Evolutionary conservation across 2,797 vertebrate genomes (phyloP), one percentile per base, ranked within the genome.

Genomic region (Sebastes kiyomatsui): DNA sequence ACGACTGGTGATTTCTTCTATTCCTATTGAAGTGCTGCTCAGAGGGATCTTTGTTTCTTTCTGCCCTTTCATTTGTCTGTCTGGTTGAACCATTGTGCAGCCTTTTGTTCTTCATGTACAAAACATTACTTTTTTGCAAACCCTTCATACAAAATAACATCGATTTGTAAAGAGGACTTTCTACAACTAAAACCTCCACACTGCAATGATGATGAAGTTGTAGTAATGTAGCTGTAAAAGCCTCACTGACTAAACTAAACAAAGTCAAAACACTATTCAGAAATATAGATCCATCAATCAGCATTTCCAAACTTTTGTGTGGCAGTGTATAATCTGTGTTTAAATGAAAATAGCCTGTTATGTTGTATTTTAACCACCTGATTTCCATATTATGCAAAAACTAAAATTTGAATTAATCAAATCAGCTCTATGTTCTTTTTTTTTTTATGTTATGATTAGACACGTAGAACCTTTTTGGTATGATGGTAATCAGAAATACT

Each of bases 261-360:
- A 42, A 42, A 42, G 38, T 42, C 38, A 42, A 42, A 16, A 42
- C 38, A 42, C 14, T 42, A 16, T 42, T 16, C 0, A 16, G 0
- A 46, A 18, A 18, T 16, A 46, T 46, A 18, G 3, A 46, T 0
- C 14, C 42, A 18, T 46, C 42, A 18, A 46, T 46, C 42, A 18
- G 42, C 6, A 0, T 16, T 46, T 52, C 20, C 49, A 52, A 52
- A n/a, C 49, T 10, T 52, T 52, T 52, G 20, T 0, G 0, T 8
- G 20, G 20, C 49, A 52, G 49, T 52, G 20, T 54, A 16, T 66
- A 38, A 38, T 56, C 6, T 20, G 3, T 33, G 14, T 54, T 7
- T 73, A 65, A 30, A 55, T 42, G 23, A 35, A 12, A 67, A 33
- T 60, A 2, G 11, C 6, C 8, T 35, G 25, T 9, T 46, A 6